phyloP scores from a whole-genome alignment of 2,797 vertebrate species.

The Enteromius radiatus region DNA sequence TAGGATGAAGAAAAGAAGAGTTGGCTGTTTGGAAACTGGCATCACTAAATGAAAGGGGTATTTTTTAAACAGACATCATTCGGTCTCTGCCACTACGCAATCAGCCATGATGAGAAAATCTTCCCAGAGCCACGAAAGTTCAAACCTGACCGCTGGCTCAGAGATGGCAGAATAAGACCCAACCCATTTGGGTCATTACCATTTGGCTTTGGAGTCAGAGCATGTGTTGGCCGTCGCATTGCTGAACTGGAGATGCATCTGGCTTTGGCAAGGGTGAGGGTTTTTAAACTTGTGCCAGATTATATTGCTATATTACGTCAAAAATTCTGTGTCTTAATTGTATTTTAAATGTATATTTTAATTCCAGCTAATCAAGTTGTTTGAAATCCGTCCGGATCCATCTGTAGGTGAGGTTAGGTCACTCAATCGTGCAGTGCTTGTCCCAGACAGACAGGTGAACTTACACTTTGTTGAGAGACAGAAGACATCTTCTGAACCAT shows the following conservation, averaged over 20 bases:
- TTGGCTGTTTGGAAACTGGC: neutral
- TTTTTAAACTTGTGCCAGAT: neutral
- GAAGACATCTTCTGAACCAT: neutral
- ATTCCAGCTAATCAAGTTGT: slow-evolving; percentile 73
- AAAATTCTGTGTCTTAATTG: neutral
- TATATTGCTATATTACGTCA: neutral
- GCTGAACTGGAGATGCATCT: slow-evolving; percentile 82
- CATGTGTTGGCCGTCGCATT: slow-evolving; percentile 79
- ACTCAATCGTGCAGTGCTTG: slow-evolving; percentile 69
- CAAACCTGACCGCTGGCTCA: slow-evolving; percentile 78
- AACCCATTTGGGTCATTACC: slow-evolving; percentile 77
- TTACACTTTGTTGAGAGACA: slow-evolving; percentile 75
- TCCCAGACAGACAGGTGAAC: slow-evolving; percentile 71
- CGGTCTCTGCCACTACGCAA: slow-evolving; percentile 74
- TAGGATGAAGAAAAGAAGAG: neutral
- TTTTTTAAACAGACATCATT: slow-evolving; percentile 72
- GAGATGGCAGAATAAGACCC: slow-evolving; percentile 67
- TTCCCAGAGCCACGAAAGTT: slow-evolving; percentile 75
- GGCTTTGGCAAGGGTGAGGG: slow-evolving; percentile 71
- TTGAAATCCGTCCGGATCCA: slow-evolving; percentile 74
- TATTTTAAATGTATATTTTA: slow-evolving; percentile 25
- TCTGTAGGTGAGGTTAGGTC: slow-evolving; percentile 69
- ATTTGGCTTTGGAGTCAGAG: slow-evolving; percentile 80
- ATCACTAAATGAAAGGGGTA: neutral
- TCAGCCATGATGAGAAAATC: slow-evolving; percentile 72